Conservation (phyloP, 2,113 vertebrate species). For the Strix uralensis region DNA sequence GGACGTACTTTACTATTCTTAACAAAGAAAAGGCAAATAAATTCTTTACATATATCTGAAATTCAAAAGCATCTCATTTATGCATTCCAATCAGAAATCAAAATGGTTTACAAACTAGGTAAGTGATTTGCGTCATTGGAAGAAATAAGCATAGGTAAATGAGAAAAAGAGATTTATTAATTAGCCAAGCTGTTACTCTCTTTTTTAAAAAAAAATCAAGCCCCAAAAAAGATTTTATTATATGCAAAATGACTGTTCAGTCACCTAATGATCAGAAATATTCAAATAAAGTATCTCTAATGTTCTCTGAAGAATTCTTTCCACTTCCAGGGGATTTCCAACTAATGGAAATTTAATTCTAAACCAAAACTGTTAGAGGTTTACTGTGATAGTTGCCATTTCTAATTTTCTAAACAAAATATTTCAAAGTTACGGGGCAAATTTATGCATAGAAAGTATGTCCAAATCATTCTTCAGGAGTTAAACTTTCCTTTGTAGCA, state of each 20-base stretch:
- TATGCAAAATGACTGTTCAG: background rate
- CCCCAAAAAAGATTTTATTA: background rate
- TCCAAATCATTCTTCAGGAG: background rate
- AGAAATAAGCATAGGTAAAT: background rate
- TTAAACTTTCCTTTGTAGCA: background rate
- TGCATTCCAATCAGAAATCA: background rate
- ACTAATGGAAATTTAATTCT: background rate
- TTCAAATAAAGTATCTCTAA: background rate
- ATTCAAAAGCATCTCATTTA: background rate
- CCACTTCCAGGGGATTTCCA: background rate
- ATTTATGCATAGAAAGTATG: background rate
- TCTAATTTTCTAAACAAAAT: background rate
- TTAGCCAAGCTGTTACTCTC: background rate
- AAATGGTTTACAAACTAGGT: background rate
- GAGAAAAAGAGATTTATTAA: background rate
- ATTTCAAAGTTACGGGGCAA: background rate
- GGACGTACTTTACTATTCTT: background rate
- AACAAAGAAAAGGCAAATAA: background rate
- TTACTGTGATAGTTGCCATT: background rate
- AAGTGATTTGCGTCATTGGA: background rate
- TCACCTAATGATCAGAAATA: background rate
- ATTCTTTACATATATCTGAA: background rate
- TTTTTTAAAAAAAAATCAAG: background rate
- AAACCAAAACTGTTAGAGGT: background rate
- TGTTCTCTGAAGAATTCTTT: background rate